phyloP scores from a whole-genome alignment of 37 sponge, comb jelly and placozoan genomes.

The Haliclona indistincta region DNA sequence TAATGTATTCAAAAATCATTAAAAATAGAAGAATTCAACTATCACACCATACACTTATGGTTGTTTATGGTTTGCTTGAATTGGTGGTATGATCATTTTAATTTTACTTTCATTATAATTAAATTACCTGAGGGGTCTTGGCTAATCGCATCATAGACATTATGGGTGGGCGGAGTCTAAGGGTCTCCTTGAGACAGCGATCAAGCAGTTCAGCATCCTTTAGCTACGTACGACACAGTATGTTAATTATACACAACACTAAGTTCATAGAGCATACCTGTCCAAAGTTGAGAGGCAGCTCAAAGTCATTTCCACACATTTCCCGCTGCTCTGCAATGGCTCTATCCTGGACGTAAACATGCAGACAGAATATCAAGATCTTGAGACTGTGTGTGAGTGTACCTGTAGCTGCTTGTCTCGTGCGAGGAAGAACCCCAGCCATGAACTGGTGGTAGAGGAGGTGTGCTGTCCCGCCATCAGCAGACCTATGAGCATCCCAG shows the following conservation, averaged over 20 bases:
- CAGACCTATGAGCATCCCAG: conserved; percentile 85
- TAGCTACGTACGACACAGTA: conserved; percentile 25
- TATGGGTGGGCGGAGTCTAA: conserved; percentile 85
- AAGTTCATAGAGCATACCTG: conserved; percentile 38
- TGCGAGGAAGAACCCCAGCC: conserved; percentile 88
- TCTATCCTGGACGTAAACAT: conserved; percentile 13
- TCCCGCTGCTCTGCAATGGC: conserved; percentile 60
- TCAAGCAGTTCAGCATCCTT: conserved; percentile 61
- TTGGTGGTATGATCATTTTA: too few relatives aligned
- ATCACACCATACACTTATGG: too few relatives aligned
- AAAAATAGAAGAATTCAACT: too few relatives aligned
- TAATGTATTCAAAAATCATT: too few relatives aligned
- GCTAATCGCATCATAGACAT: conserved; percentile 94
- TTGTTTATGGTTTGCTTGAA: too few relatives aligned
- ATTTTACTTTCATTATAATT: too few relatives aligned
- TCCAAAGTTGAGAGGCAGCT: conserved; percentile 64
- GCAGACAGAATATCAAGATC: not conserved
- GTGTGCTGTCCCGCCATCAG: conserved; percentile 93
- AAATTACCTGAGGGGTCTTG: conserved; percentile 66
- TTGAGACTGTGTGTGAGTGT: not conserved
- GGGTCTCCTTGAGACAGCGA: conserved; percentile 81
- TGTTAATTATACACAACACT: not conserved
- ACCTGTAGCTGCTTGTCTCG: conserved; percentile 67
- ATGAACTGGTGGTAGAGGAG: conserved; percentile 88
- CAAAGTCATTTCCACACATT: conserved; percentile 68